phyloP scores from a whole-genome alignment of 2,113 vertebrate genomes.

The Brachypteracias leptosomus region DNA sequence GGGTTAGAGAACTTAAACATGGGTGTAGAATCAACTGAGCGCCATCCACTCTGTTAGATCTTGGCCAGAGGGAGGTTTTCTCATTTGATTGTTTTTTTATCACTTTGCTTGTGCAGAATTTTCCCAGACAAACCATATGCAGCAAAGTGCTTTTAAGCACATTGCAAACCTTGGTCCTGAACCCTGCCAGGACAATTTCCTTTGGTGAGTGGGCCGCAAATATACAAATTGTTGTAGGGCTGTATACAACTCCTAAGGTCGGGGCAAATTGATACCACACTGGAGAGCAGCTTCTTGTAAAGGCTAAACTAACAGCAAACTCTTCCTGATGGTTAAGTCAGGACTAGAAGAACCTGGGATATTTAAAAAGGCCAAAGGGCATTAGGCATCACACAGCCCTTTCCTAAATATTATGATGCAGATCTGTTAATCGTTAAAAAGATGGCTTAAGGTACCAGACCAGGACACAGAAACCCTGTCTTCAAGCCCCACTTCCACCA shows the following conservation, averaged over 20 bases:
- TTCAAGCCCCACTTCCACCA: background rate
- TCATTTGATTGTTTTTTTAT: constrained; percentile 17
- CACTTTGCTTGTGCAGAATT: background rate
- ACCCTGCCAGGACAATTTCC: background rate
- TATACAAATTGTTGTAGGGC: background rate
- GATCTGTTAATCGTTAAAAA: background rate
- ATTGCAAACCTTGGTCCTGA: background rate
- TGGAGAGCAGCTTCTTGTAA: background rate
- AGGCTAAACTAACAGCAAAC: background rate
- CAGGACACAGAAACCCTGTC: background rate
- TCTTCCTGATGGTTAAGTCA: background rate
- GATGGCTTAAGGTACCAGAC: background rate
- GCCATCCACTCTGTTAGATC: background rate
- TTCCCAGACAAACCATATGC: background rate
- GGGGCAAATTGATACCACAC: background rate
- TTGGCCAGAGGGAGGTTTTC: background rate
- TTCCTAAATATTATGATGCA: background rate
- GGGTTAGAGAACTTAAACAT: background rate
- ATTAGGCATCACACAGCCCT: background rate
- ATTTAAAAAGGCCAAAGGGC: background rate
- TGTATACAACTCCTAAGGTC: background rate
- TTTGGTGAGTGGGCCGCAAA: background rate
- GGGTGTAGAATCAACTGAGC: background rate
- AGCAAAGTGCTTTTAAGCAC: background rate
- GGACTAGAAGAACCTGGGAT: background rate